Evolutionary conservation across 1,140 invertebrate genomes (phyloP).

Genomic region (Euschistus heros): DNA sequence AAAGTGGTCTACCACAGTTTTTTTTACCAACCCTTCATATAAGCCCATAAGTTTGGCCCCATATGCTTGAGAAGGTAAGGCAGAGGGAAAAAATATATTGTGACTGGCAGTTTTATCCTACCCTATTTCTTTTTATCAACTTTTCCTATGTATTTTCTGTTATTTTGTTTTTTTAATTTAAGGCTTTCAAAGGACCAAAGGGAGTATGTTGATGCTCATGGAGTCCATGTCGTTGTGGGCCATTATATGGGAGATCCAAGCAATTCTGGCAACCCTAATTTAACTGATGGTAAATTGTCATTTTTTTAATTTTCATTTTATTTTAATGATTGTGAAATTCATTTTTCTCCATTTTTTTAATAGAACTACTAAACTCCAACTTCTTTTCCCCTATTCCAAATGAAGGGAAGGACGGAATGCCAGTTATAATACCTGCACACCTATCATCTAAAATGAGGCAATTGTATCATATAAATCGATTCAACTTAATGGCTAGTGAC

Average conservation of each 20-base stretch:
- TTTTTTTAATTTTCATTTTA: background rate
- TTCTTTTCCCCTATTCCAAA: slow-evolving; percentile 61
- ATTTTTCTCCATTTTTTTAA: slow-evolving; percentile 31
- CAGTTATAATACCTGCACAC: slow-evolving; percentile 64
- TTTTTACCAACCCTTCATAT: no score
- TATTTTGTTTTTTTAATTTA: slow-evolving; percentile 24
- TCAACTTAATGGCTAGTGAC: slow-evolving; percentile 86
- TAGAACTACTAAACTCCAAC: slow-evolving; percentile 74
- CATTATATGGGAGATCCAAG: slow-evolving; percentile 65
- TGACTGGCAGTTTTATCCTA: no score
- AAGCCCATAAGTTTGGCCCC: no score
- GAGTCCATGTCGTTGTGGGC: slow-evolving; percentile 67
- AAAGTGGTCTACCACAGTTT: no score
- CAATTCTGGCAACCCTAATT: slow-evolving; percentile 46
- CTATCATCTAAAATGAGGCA: slow-evolving; percentile 66
- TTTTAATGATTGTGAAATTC: background rate
- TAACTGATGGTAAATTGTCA: slow-evolving; percentile 50
- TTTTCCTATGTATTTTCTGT: background rate
- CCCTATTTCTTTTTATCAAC: no score
- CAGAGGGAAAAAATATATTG: no score
- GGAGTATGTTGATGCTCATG: slow-evolving; percentile 59
- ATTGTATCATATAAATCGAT: slow-evolving; percentile 76
- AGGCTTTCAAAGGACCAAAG: slow-evolving; percentile 42
- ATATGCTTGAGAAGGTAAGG: no score
- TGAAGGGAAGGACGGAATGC: slow-evolving; percentile 67